Evolutionary conservation across 1,140 invertebrate species (phyloP).

Genomic region (Conopomorpha cramerella): DNA sequence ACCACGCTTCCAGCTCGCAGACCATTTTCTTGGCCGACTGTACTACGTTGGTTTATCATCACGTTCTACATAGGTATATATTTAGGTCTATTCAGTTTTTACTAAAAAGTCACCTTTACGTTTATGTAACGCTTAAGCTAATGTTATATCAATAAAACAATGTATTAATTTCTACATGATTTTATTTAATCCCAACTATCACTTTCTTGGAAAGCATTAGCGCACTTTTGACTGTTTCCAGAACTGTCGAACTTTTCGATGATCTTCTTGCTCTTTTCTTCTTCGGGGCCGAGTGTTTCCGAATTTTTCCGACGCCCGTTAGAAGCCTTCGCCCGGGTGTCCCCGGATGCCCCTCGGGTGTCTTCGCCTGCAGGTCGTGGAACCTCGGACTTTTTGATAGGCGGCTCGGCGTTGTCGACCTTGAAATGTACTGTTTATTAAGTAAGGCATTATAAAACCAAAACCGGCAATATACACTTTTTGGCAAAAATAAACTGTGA

Average conservation of each 20-base stretch:
- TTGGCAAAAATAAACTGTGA: no score
- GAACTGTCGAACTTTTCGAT: constrained; percentile 21
- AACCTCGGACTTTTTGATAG: constrained; percentile 21
- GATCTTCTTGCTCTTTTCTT: constrained; percentile 8
- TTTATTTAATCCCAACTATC: constrained; percentile 39
- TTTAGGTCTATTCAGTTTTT: no score
- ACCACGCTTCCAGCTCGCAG: no score
- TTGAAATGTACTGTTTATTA: no score
- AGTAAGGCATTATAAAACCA: no score
- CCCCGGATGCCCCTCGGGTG: constrained; percentile 7
- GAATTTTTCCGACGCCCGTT: constrained; percentile 18
- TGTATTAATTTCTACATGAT: constrained; percentile 15
- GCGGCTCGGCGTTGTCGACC: constrained; percentile 27
- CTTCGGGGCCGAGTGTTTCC: constrained; percentile 1
- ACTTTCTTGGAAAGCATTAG: constrained; percentile 36
- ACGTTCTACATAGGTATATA: no score
- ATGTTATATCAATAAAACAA: constrained; percentile 13
- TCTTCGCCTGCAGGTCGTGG: constrained; percentile 7
- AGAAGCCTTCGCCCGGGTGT: constrained; percentile 1
- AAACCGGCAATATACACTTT: no score
- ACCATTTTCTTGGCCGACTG: no score
- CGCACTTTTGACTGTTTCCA: constrained; percentile 19
- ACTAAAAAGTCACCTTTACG: no score
- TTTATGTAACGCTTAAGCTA: constrained; percentile 5
- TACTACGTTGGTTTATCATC: no score